Percentiles rank a stretch among this genome's conserved stretches.
These are phyloP conservation scores for Chymomyza caudatula DNA, from an alignment of 2,888 invertebrate genomes.

Conservation along the genomic window DNA sequence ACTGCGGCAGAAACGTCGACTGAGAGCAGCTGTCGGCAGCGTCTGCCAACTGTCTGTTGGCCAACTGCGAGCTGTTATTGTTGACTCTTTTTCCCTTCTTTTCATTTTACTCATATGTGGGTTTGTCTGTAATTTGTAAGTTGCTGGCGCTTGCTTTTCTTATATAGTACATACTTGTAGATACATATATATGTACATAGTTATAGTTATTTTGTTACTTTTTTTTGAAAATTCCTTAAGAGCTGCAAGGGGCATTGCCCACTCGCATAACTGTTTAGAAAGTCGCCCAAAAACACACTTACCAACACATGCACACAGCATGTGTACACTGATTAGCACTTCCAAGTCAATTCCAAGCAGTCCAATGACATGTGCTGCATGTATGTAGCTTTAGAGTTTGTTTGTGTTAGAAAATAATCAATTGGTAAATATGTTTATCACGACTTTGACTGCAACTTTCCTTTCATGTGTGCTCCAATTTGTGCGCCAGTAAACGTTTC, in stretches of 20 bases:
- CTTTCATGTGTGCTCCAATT: constrained; percentile 55
- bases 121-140: not conserved
- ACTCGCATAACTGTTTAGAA: constrained; percentile 45
- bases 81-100: constrained; percentile 10
- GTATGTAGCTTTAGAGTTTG: too few species aligned
- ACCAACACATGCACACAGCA: constrained; percentile 11
- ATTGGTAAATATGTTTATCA: constrained; percentile 71
- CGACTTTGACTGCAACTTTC: constrained; percentile 49
- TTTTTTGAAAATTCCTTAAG: not conserved
- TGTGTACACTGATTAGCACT: constrained; percentile 59
- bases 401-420: constrained; percentile 61
- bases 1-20: constrained; percentile 14
- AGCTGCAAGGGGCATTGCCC: not conserved
- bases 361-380: constrained; percentile 23
- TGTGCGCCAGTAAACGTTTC: constrained; percentile 6
- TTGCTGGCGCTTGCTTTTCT: not conserved
- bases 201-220: not conserved
- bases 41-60: constrained; percentile 47
- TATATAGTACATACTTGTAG: not conserved
- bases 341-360: constrained; percentile 28
- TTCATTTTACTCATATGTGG: constrained; percentile 11
- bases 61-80: constrained; percentile 10
- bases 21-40: constrained; percentile 29
- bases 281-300: constrained; percentile 44
- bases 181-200: not conserved